These are phyloP conservation scores for Drymodes brunneopygia DNA, from an alignment of 2,113 vertebrate genomes.

Conservation along the genomic window DNA sequence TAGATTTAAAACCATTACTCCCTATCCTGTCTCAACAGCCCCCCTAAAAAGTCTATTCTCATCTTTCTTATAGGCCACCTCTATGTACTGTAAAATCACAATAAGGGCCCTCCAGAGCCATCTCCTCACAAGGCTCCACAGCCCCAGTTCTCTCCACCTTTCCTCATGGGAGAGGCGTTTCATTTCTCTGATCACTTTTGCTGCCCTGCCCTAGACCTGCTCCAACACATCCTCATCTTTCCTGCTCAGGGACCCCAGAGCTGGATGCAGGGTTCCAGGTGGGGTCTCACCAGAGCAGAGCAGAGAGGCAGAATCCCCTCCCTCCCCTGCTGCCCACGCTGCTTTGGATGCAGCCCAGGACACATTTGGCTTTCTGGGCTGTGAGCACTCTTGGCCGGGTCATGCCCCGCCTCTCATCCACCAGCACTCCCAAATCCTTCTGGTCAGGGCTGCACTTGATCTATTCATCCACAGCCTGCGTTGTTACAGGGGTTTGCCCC, in stretches of 20 bases:
- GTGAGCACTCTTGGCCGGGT: rapidly evolving
- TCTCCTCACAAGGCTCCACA: background rate
- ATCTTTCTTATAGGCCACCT: background rate
- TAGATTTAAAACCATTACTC: background rate
- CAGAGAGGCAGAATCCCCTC: background rate
- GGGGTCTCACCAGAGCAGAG: background rate
- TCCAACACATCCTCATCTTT: background rate
- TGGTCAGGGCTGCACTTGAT: no score
- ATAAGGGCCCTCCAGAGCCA: background rate
- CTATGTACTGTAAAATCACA: background rate
- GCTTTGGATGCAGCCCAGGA: no score
- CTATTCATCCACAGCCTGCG: background rate
- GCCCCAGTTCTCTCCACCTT: background rate
- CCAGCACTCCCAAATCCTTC: background rate
- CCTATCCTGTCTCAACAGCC: background rate
- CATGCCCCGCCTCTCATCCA: background rate
- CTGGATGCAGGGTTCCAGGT: background rate
- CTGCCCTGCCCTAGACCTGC: background rate
- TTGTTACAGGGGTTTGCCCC: no score
- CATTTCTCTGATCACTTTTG: background rate
- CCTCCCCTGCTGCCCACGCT: background rate
- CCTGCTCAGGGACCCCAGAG: background rate
- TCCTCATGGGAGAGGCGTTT: background rate
- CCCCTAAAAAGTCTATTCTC: background rate
- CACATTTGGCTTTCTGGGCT: background rate